Evolutionary conservation across 2,888 invertebrate genomes (phyloP), one percentile per base, ranked within the genome.

Genomic region (Rhagium mordax): DNA sequence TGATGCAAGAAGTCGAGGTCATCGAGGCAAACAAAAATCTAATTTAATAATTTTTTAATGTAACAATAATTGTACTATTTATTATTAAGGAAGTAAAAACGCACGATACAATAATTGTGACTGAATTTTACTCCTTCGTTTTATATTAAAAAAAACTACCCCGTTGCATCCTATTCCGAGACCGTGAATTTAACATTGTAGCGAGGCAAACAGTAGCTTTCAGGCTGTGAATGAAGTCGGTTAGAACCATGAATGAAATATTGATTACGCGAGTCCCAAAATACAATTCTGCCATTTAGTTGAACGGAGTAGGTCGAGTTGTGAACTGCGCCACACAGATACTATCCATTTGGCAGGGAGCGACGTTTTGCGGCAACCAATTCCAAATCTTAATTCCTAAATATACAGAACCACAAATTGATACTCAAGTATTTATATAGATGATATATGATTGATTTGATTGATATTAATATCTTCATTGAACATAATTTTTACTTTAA

Each of bases 191-290:
- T n/a, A n/a, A n/a, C n/a, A n/a, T n/a, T 57, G 8, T 57, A 29
- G 57, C 57, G 16, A 57, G 0, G 29, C 57, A 29, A 15, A n/a
- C 41, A 29, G 15, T 29, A 29, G 15, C 57, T 29, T 7, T 16
- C 57, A 29, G 53, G 51, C 71, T 76, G 74, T 77, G 78, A 76
- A 78, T 61, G 71, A 71, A 77, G 69, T 71, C 72, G 79, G 81
- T 79, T 82, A 81, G 29, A 49, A 60, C 81, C 81, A 84, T 85
- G 83, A 85, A 85, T 85, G 85, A 83, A 85, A 83, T 85, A 85
- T 85, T 82, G 85, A 84, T 84, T 83, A 78, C 76, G 80, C 77
- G 75, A 72, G 64, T 71, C 72, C 72, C 75, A 70, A 76, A 79
- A 79, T 78, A 81, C 78, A 75, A 76, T 79, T 72, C 67, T 72